Base-by-base conservation (phyloP, 2,888 invertebrate species). In the Phragmatobia fuliginosa region DNA sequence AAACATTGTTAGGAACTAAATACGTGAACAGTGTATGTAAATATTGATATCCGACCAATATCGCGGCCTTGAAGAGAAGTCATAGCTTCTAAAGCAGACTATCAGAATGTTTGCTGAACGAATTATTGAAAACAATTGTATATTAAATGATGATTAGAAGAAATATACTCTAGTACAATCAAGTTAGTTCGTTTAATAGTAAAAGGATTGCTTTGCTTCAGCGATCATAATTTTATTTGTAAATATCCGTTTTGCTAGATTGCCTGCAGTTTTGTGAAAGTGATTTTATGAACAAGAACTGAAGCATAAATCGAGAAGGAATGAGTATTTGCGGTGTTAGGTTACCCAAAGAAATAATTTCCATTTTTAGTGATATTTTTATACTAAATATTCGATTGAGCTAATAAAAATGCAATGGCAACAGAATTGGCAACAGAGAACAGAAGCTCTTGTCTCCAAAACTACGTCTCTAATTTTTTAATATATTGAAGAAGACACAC, bases 21-120 rank as follows among this genome's bases (percentile, higher is more conserved):
- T 68, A 83, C 81, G 77, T 80, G 81, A 74, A 62, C 45, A 61
- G 79, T 49, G 52, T 83, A 67, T 60, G 62, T 70, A 80, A 80
- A 65, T 66, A 65, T 36, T 67, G 74, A 74, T 76, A 74, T 83
- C 83, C 83, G 80, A 81, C 74, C 70, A 70, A 68, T 61, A 64
- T 65, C 62, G 63, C 62, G 65, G 68, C 83, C 81, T 81, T 81
- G 79, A 72, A 62, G 62, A 52, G 31, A 66, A 63, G 58, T 75
- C 72, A 62, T 59, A 68, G 56, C 63, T 61, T 52, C 59, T 38
- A 52, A 66, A 64, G 32, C 65, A 65, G 56, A 56, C 36, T 31
- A 41, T 64, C 61, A 52, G 25, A 36, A n/a, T 36, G 32, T 45
- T 63, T 49, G 25, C 63, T n/a, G 6, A 16, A 25, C 31, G 45